A percentile compares a stretch with the other conserved stretches of the same genome.
Evolutionary conservation across 1,140 invertebrate species (phyloP).

Genomic region (Drosophila auraria): DNA sequence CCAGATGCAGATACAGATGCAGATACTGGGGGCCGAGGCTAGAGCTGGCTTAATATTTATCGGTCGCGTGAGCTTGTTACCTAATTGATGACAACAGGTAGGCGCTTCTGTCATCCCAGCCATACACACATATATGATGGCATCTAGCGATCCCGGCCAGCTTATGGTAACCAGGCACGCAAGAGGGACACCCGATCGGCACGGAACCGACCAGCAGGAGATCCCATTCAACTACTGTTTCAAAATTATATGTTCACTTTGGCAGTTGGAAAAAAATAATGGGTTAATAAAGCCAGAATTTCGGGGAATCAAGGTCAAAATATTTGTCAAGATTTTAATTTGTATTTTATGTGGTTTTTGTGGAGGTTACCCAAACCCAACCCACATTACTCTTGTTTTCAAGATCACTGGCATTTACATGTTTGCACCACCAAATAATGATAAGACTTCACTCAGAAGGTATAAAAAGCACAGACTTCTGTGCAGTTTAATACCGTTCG

Average conservation of each 20-base stretch:
- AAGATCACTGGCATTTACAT: slow-evolving; percentile 47
- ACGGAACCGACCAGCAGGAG: slow-evolving; percentile 55
- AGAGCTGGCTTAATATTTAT: slow-evolving; percentile 69
- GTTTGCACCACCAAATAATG: slow-evolving; percentile 22
- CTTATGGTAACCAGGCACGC: slow-evolving; percentile 71
- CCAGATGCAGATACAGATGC: slow-evolving; percentile 8
- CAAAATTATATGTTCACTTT: neutral
- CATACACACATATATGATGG: slow-evolving; percentile 38
- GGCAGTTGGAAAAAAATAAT: neutral
- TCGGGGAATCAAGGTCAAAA: neutral
- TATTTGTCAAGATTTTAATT: neutral
- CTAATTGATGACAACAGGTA: slow-evolving; percentile 85
- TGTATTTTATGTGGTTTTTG: neutral
- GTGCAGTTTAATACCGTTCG: neutral
- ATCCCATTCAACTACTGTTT: slow-evolving; percentile 38
- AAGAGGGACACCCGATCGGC: slow-evolving; percentile 10
- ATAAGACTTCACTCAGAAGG: slow-evolving; percentile 20
- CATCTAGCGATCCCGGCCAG: slow-evolving; percentile 31
- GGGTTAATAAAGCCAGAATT: neutral
- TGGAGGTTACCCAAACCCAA: neutral
- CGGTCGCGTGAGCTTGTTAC: slow-evolving; percentile 84
- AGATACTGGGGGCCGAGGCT: slow-evolving; percentile 34
- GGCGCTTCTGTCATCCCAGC: slow-evolving; percentile 75
- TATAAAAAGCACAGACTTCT: slow-evolving; percentile 23
- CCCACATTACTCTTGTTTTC: slow-evolving; percentile 29